Evolutionary conservation across 2,888 invertebrate species (phyloP).

Genomic region (Subacronicta megacephala): DNA sequence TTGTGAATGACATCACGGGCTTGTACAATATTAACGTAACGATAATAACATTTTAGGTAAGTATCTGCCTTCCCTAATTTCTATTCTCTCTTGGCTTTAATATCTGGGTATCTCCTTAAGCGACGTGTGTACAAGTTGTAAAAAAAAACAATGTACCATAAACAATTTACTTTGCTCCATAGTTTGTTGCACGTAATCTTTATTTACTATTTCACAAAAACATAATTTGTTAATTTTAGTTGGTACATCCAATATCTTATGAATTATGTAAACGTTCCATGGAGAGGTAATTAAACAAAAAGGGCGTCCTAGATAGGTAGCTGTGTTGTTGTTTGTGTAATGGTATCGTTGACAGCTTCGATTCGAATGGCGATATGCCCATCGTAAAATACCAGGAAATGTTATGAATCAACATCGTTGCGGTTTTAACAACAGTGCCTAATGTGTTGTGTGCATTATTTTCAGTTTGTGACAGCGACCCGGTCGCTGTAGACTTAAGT

Average conservation of each 20-base stretch:
- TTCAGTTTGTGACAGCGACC: slow-evolving; percentile 77
- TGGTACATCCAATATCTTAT: slow-evolving; percentile 57
- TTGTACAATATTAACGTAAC: too few species aligned
- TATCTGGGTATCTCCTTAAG: too few species aligned
- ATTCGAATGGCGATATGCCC: slow-evolving; percentile 85
- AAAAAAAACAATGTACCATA: slow-evolving; percentile 56
- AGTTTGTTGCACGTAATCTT: slow-evolving; percentile 85
- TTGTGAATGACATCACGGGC: too few species aligned
- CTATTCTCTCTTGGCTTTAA: too few species aligned
- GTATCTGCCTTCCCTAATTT: too few species aligned
- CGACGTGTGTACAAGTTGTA: not conserved
- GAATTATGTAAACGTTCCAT: slow-evolving; percentile 75
- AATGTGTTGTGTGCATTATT: slow-evolving; percentile 75
- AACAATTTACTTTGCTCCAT: slow-evolving; percentile 65
- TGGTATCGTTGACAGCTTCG: slow-evolving; percentile 80
- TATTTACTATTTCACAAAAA: slow-evolving; percentile 81
- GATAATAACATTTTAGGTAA: too few species aligned
- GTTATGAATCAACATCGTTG: slow-evolving; percentile 86
- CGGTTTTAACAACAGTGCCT: slow-evolving; percentile 78
- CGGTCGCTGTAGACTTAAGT: slow-evolving; percentile 72
- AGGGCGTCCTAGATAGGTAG: slow-evolving; percentile 53
- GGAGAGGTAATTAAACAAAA: slow-evolving; percentile 69
- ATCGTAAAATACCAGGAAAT: slow-evolving; percentile 89
- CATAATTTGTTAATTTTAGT: slow-evolving; percentile 66
- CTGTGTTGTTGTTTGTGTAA: slow-evolving; percentile 80